Base-by-base conservation (phyloP, 2,888 invertebrate genomes). In the Ophraella communa region DNA sequence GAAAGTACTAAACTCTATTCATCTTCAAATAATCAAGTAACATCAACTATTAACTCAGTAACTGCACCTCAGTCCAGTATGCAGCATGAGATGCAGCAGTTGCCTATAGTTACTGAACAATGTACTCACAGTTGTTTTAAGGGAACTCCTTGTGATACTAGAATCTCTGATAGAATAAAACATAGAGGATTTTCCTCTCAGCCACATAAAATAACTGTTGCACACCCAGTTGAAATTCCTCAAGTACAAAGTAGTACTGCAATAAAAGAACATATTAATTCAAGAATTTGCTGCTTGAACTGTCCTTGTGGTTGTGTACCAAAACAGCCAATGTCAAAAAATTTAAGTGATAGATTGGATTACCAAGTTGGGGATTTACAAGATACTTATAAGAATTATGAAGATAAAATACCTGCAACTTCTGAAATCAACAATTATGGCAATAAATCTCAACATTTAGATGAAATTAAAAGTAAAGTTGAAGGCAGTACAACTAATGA, bases 131-230 rank as follows among this genome's bases (percentile, higher is more conserved):
- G 35, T 18, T 10, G 20, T 30, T 18, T 20, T 5, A 44, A 51
- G 24, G 20, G n/a, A 8, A 65, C 56, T 49, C 70, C 73, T 4
- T 11, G 64, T 14, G 79, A 81, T 65, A 81, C 80, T 1, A 68
- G 79, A 69, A 80, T 80, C 51, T 79, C 80, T 0, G 81, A 81
- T 62, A 70, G 80, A 62, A 81, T 81, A 55, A 77, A 73, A 68
- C 74, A 58, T 33, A 71, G 81, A 56, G 66, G 68, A 23, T 14
- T 70, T 11, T 56, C 69, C 58, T 67, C 68, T 17, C 62, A 72
- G 51, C 55, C 64, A 10, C 74, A 75, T 52, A 74, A 72, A 57
- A 71, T 73, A 62, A 62, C 58, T 1, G 42, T 58, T 42, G 65
- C 61, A 17, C 54, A 69, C 33, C 55, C 42, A 8, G 56, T 59